These are phyloP conservation scores for Allobates femoralis DNA, from an alignment of 2,797 vertebrate species.

Conservation along the genomic window DNA sequence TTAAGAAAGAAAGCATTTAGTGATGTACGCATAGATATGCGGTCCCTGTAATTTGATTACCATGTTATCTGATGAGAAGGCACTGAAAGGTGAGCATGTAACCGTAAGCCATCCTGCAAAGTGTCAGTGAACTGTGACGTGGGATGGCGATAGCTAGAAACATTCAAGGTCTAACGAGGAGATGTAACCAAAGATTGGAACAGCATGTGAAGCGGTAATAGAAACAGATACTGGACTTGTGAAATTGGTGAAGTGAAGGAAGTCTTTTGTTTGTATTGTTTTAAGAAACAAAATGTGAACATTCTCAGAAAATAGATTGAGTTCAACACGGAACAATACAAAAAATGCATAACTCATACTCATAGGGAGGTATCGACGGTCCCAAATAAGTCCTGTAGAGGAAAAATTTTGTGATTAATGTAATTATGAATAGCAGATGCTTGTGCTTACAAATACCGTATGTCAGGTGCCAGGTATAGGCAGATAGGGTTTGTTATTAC, in stretches of 20 bases:
- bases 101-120: neutral
- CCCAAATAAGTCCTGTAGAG: too few relatives aligned
- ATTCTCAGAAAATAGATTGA: too few relatives aligned
- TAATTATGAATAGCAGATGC: neutral
- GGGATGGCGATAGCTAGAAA: neutral
- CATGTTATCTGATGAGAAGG: conserved; percentile 31
- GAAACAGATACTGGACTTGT: neutral
- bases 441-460: too few relatives aligned
- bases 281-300: too few relatives aligned
- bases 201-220: neutral
- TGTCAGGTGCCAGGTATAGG: too few relatives aligned
- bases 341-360: too few relatives aligned
- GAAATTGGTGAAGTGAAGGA: neutral
- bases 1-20: neutral
- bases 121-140: conserved; percentile 7
- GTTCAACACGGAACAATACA: too few relatives aligned
- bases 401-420: neutral
- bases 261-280: neutral
- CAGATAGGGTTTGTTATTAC: too few relatives aligned
- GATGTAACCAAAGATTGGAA: conserved; percentile 20
- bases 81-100: conserved; percentile 18
- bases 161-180: neutral
- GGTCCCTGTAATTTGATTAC: conserved; percentile 1
- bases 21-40: neutral
- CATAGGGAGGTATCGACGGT: too few relatives aligned